Conservation (phyloP, 2,888 invertebrate species). For the Quadroppia sp. region DNA sequence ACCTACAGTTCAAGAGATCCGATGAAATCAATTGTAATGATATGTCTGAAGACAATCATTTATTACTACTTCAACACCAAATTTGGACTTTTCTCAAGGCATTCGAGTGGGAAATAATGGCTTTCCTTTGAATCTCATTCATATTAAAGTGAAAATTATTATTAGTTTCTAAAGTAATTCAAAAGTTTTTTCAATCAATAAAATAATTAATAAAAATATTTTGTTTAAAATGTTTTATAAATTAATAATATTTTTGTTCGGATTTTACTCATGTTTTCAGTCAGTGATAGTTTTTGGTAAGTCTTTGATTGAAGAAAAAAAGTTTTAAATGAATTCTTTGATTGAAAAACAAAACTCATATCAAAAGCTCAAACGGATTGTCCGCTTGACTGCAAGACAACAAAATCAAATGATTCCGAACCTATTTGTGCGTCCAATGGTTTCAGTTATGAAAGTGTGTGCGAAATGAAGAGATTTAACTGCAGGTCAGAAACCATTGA, state of each 20-base stretch:
- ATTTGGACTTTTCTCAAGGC: slow-evolving; percentile 17
- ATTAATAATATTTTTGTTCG: neutral
- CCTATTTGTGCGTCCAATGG: slow-evolving; percentile 47
- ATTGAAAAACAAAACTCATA: neutral
- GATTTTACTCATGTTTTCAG: neutral
- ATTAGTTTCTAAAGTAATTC: no score
- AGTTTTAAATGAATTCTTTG: neutral
- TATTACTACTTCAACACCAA: neutral
- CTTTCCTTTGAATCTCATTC: no score
- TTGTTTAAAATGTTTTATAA: neutral
- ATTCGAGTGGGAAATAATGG: slow-evolving; percentile 24
- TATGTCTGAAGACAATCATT: neutral
- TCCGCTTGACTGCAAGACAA: slow-evolving; percentile 25
- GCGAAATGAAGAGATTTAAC: slow-evolving; percentile 44
- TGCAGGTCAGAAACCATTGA: slow-evolving; percentile 44
- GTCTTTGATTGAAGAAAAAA: no score
- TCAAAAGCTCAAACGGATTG: slow-evolving; percentile 15
- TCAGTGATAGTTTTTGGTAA: neutral
- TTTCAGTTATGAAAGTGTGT: slow-evolving; percentile 44
- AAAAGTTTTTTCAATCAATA: neutral
- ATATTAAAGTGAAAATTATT: no score
- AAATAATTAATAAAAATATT: neutral
- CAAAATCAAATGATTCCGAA: slow-evolving; percentile 14
- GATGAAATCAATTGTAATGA: no score
- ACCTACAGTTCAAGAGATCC: no score